Evolutionary conservation across 2,888 invertebrate species (phyloP), one percentile per base, ranked within the genome.

Genomic region (Trichopoda pennipes): DNA sequence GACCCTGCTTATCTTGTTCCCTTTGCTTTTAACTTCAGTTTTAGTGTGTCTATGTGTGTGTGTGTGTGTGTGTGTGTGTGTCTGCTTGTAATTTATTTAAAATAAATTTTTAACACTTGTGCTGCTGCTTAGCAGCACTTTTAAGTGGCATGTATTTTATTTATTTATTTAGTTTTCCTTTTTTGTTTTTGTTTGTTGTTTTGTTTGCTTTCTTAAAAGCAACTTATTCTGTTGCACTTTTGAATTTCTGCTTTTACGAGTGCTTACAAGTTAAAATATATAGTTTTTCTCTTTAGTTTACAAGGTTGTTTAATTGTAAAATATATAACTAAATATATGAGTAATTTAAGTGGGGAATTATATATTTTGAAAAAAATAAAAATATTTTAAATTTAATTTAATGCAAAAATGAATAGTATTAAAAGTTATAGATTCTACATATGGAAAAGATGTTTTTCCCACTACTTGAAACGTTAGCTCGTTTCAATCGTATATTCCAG

Each of bases 91-190:
- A 77, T 53, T 63, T 44, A 77, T 77, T 77, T 77, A 63, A 77
- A 63, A 77, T 63, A 69, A 77, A 69, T 77, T 77, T 56, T 69
- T 69, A 61, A 42, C 70, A 77, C 77, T 77, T 63, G 55, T 56
- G 49, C 35, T 56, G 49, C 35, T 55, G 7, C 21, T 69, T 35
- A 60, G 28, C 42, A 56, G 49, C 44, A 38, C 32, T 69, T 70
- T 63, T 47, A 49, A 44, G 61, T 61, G 56, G 66, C 58, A 58
- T 74, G 49, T 66, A 70, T 70, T 72, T 64, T 58, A 58, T 78
- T 58, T 70, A 38, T 72, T 51, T 28, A 28, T 28, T 55, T 49
- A 32, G 60, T 76, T 61, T n/a, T 47, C 14, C 0, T 44, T 78
- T 58, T 70, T 23, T 72, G 42, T 76, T 69, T 28, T 47, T 38